A percentile compares a stretch with the other conserved stretches of the same genome.
Conservation (phyloP, 2,113 vertebrate species). For the Dissostichus mawsoni region DNA sequence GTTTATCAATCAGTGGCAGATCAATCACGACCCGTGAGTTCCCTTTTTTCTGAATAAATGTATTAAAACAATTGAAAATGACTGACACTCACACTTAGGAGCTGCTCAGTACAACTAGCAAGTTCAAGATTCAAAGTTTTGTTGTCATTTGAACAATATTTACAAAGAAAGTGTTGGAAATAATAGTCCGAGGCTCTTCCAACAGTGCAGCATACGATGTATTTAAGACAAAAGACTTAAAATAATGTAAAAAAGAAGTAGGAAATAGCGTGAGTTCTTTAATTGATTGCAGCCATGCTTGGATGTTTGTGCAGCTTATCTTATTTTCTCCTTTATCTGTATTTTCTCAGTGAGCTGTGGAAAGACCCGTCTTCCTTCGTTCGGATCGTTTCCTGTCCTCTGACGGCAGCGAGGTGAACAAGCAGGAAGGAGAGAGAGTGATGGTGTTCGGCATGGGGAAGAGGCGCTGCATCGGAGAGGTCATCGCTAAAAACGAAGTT, state of each 20-base stretch:
- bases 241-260: too few species aligned
- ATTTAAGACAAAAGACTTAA: neutral
- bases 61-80: too few species aligned
- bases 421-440: conserved; percentile 86
- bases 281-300: neutral
- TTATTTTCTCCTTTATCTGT: conserved; percentile 10
- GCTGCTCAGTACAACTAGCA: too few species aligned
- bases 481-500: conserved; percentile 89
- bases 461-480: conserved; percentile 91
- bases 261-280: neutral
- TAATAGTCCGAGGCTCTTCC: too few species aligned
- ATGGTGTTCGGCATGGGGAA: conserved; percentile 90
- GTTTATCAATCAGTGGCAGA: conserved; percentile 97
- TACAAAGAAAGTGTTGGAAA: too few species aligned
- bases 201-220: too few species aligned
- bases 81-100: too few species aligned
- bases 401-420: conserved; percentile 80
- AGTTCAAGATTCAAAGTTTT: too few species aligned
- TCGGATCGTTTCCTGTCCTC: conserved; percentile 88
- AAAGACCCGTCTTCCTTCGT: conserved; percentile 90
- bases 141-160: too few species aligned
- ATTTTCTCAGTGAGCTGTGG: conserved; percentile 88
- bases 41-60: too few species aligned
- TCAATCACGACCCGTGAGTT: conserved; percentile 95
- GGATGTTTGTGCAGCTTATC: neutral